Conservation (phyloP, 2,113 vertebrate species). For the Myiagra hebetior region DNA sequence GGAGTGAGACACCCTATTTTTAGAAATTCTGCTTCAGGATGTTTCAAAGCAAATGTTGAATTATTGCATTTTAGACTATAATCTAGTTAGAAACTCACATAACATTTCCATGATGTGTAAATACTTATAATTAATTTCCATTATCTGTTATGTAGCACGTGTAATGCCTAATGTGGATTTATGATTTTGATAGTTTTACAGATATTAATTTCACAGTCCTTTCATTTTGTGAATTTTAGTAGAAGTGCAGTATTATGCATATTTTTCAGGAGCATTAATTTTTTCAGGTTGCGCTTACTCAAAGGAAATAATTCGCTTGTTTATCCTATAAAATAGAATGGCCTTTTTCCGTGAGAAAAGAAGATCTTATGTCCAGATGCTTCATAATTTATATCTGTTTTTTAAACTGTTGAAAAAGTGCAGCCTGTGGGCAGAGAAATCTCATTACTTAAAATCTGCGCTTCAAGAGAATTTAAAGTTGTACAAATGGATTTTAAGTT, state of each 20-base stretch:
- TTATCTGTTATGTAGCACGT: background rate
- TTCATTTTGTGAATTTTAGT: background rate
- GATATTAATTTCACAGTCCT: background rate
- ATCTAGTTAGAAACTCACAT: background rate
- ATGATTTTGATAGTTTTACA: background rate
- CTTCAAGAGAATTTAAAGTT: slow-evolving; percentile 70
- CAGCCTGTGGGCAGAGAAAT: slow-evolving; percentile 3
- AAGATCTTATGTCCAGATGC: slow-evolving; percentile 15
- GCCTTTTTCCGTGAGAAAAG: background rate
- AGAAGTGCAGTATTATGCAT: background rate
- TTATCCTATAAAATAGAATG: background rate
- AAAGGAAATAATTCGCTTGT: background rate
- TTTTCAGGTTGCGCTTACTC: slow-evolving; percentile 28
- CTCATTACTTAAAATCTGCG: slow-evolving; percentile 19
- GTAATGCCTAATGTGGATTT: background rate
- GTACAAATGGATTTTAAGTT: slow-evolving; percentile 69
- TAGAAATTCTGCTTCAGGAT: background rate
- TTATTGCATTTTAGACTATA: background rate
- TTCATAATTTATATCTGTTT: background rate
- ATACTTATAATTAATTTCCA: background rate
- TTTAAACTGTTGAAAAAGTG: background rate
- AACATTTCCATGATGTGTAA: background rate
- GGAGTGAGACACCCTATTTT: background rate
- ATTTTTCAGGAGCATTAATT: slow-evolving; percentile 13
- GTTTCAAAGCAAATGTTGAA: background rate